A percentile compares a stretch with the other conserved stretches of the same genome.
phyloP scores from a whole-genome alignment of 35 echinoderm and acorn worm genomes.

The Strongylocentrotus purpuratus region DNA sequence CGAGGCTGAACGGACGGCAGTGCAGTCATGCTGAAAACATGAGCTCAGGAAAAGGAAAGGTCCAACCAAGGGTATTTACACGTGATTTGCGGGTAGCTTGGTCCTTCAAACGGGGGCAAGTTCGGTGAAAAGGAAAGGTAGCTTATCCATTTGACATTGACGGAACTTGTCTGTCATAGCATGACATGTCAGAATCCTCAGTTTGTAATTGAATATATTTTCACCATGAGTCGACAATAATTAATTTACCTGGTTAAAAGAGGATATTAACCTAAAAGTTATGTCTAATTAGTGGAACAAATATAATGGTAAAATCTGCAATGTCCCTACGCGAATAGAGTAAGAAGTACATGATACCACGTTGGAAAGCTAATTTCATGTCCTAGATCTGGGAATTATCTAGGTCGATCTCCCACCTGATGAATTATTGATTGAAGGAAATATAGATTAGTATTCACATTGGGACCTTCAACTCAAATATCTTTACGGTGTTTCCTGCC shows the following conservation, averaged over 20 bases:
- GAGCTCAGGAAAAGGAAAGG: neutral
- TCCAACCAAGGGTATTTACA: neutral
- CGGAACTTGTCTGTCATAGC: neutral
- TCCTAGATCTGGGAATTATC: neutral
- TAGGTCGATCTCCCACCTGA: slow-evolving; percentile 15
- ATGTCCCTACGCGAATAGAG: neutral
- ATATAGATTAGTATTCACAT: neutral
- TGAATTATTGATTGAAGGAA: slow-evolving; percentile 6
- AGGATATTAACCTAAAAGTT: neutral
- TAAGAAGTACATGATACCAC: neutral
- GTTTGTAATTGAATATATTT: neutral
- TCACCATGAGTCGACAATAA: neutral
- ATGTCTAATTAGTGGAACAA: neutral
- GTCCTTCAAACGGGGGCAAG: neutral
- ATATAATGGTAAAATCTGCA: neutral
- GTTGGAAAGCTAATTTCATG: neutral
- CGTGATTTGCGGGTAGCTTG: neutral
- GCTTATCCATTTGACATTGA: neutral
- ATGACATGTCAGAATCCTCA: neutral
- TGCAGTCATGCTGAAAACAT: slow-evolving; percentile 10
- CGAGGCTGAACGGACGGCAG: slow-evolving; percentile 6
- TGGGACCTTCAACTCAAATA: neutral
- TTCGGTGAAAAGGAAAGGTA: neutral
- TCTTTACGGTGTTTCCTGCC: slow-evolving; percentile 5
- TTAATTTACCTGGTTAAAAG: neutral